Conservation (phyloP, 2,113 vertebrate species). For the Triplophysa rosa region DNA sequence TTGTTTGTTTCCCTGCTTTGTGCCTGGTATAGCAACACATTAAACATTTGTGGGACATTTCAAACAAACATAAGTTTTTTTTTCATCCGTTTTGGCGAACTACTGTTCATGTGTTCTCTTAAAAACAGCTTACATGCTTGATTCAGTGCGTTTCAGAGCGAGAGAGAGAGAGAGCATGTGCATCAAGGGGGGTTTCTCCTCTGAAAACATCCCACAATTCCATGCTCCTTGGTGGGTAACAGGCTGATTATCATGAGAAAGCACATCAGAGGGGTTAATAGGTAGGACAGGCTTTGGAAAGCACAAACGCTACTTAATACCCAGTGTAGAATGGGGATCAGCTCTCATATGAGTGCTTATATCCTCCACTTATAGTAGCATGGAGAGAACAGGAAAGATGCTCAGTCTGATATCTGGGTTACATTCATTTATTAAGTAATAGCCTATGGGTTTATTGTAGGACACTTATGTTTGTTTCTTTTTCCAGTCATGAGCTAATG, state of each 20-base stretch:
- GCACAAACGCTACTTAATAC: constrained; percentile 75
- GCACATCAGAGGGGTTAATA: constrained; percentile 78
- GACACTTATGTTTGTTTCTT: constrained; percentile 6
- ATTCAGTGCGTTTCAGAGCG: constrained; percentile 58
- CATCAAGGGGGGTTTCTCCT: constrained; percentile 60
- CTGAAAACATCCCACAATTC: constrained; percentile 69
- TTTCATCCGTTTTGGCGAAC: constrained; percentile 41
- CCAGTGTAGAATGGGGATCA: constrained; percentile 71
- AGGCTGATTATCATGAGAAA: constrained; percentile 82
- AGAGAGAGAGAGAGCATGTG: constrained; percentile 43
- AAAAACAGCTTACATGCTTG: constrained; percentile 70
- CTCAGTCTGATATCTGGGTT: constrained; percentile 56
- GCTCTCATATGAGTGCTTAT: constrained; percentile 71
- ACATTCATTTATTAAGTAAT: constrained; percentile 33
- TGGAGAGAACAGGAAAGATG: constrained; percentile 31
- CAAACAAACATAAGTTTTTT: constrained; percentile 37
- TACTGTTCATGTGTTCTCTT: constrained; percentile 60
- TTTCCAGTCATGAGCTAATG: constrained; percentile 4
- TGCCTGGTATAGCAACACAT: background rate
- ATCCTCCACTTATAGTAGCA: constrained; percentile 63
- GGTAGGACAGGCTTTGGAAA: constrained; percentile 69
- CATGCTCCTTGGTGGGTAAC: constrained; percentile 67
- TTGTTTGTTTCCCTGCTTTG: background rate
- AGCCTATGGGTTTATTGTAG: constrained; percentile 21
- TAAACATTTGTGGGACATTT: background rate